These are phyloP conservation scores for Lycodopsis pacificus DNA, from an alignment of 2,797 vertebrate species.

Conservation along the genomic window DNA sequence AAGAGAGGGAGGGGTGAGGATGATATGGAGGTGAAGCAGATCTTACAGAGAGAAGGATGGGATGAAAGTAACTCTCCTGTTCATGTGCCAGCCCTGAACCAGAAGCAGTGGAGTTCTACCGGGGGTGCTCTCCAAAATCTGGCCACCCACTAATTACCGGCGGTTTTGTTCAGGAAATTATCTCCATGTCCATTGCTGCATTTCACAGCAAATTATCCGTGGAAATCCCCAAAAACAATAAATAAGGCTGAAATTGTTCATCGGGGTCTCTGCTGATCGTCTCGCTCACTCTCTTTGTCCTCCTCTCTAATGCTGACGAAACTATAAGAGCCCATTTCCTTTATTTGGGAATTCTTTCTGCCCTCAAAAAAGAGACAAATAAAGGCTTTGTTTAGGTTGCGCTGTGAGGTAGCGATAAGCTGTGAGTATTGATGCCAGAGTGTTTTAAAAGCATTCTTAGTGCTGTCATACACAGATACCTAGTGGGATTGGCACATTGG, in stretches of 20 bases:
- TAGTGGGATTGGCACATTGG: constrained; percentile 22
- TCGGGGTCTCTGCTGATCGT: constrained; percentile 73
- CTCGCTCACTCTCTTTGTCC: constrained; percentile 71
- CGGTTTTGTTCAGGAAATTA: constrained; percentile 83
- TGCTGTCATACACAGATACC: constrained; percentile 57
- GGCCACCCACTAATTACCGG: constrained; percentile 82
- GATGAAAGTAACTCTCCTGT: constrained; percentile 57
- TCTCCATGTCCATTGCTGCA: constrained; percentile 80
- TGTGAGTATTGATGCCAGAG: constrained; percentile 77
- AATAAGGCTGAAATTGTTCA: constrained; percentile 80
- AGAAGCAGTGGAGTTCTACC: constrained; percentile 59
- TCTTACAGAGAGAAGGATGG: constrained; percentile 47
- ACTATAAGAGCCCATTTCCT: constrained; percentile 70
- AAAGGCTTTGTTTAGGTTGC: constrained; percentile 72
- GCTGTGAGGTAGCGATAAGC: constrained; percentile 78
- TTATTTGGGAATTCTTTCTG: constrained; percentile 70
- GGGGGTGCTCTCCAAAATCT: constrained; percentile 71
- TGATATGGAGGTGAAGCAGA: constrained; percentile 44
- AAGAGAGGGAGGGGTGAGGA: constrained; percentile 24
- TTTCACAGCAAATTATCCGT: constrained; percentile 85
- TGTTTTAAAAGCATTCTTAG: constrained; percentile 59
- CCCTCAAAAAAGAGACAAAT: constrained; percentile 68
- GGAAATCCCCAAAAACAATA: constrained; percentile 82
- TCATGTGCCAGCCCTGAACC: constrained; percentile 48
- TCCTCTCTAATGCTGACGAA: constrained; percentile 65